Evolutionary conservation across 1,140 invertebrate species (phyloP).

Genomic region (Drosophila murphyi): DNA sequence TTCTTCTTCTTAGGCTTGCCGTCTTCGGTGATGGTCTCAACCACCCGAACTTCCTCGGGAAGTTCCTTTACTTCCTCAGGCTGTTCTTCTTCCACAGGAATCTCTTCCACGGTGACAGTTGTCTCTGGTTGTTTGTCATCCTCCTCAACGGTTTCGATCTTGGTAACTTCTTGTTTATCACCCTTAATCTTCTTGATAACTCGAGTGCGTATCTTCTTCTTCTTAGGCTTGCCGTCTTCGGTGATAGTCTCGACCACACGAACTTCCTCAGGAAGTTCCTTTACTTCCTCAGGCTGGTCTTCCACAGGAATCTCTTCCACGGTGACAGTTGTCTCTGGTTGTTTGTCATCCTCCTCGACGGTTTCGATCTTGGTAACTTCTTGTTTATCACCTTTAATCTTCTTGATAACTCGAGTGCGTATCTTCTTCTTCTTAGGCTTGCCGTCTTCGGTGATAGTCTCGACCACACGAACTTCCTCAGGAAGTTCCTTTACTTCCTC

Average conservation of each 20-base stretch:
- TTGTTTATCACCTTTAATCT: constrained; percentile 30
- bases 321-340: constrained; percentile 17
- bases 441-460: constrained; percentile 30
- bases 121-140: constrained; percentile 1
- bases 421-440: constrained; percentile 41
- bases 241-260: background rate
- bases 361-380: constrained; percentile 32
- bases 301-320: constrained; percentile 15
- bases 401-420: constrained; percentile 34
- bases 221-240: background rate
- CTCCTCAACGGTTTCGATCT: constrained; percentile 2
- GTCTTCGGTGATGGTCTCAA: constrained; percentile 7
- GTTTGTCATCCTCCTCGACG: constrained; percentile 25
- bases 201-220: constrained; percentile 10
- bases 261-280: background rate
- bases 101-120: constrained; percentile 3
- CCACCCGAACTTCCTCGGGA: constrained; percentile 1
- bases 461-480: constrained; percentile 21
- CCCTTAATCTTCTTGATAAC: constrained; percentile 7
- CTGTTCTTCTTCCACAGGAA: constrained; percentile 2
- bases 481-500: constrained; percentile 20
- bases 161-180: constrained; percentile 2
- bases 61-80: background rate
- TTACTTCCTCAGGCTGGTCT: constrained; percentile 3
- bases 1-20: constrained; percentile 10